Evolutionary conservation across 2,113 vertebrate genomes (phyloP).

Genomic region (Beaufortia kweichowensis): DNA sequence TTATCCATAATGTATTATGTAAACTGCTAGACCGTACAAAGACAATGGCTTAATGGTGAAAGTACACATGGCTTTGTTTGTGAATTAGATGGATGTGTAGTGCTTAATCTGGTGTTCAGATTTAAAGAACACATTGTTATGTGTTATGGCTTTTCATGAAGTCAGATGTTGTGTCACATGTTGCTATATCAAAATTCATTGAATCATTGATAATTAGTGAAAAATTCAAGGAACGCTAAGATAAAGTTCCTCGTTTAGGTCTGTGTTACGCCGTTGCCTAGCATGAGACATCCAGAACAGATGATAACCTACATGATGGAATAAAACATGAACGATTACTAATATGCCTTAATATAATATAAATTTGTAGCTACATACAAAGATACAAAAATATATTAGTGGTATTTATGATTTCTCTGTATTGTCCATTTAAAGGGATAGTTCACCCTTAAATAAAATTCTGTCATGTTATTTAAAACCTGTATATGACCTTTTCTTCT

Average conservation of each 20-base stretch:
- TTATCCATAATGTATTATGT: constrained; percentile 18
- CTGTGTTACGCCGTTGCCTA: not conserved
- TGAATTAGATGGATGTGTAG: not conserved
- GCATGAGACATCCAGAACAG: too few species aligned
- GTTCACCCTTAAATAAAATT: too few species aligned
- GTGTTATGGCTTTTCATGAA: constrained; percentile 9
- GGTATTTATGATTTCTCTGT: constrained; percentile 24
- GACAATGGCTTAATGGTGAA: constrained; percentile 9
- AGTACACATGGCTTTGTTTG: not conserved
- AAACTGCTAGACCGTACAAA: not conserved
- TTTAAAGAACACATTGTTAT: not conserved
- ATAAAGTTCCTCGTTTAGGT: constrained; percentile 7
- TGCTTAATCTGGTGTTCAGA: too few species aligned
- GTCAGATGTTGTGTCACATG: not conserved
- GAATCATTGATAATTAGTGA: constrained; percentile 29
- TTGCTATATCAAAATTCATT: constrained; percentile 23
- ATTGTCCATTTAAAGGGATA: too few species aligned
- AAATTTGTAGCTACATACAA: constrained; percentile 30
- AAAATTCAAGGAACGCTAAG: constrained; percentile 5
- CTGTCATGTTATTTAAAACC: too few species aligned
- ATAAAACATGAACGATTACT: constrained; percentile 10
- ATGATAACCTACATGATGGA: constrained; percentile 1
- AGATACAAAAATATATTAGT: constrained; percentile 40
- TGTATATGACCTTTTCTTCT: too few species aligned
- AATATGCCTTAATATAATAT: constrained; percentile 13